Base-by-base conservation (phyloP, 2,113 vertebrate genomes). In the Thinocorus orbignyianus region DNA sequence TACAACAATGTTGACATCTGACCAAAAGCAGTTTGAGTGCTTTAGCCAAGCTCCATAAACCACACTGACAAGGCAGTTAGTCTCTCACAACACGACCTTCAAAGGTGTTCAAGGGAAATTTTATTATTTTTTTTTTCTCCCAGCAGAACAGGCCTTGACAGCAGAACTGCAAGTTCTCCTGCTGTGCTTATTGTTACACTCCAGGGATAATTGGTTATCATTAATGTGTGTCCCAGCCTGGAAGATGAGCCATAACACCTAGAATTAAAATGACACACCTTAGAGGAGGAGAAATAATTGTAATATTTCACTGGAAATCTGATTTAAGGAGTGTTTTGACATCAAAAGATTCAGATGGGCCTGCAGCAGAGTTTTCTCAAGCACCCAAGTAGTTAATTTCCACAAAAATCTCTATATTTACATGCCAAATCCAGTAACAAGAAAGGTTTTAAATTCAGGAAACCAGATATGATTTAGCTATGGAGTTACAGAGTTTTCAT, bases 41-140 rank as follows among this genome's bases (percentile, higher is more conserved):
- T 60, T 90, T 97, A 86, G 95, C 94, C 68, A 68, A 51, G 95
- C 72, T 96, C 94, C 95, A 95, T 92, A 70, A 95, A 93, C 92
- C 49, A 18, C 35, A 15, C 51, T 62, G 30, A 90, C 44, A 90
- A 96, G 28, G 74, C 55, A 79, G 73, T 80, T 72, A 80, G 84
- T 76, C 81, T 73, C 95, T 85, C 81, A 66, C 42, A 74, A 82
- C 68, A 44, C 0, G 30, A 96, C 93, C 93, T 96, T 94, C 92
- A 90, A 81, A 90, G 88, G 90, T 88, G 74, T 93, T 93, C 82
- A 93, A 78, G 66, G 54, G 52, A 35, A 1, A 35, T 80, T 66
- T 61, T 68, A 62, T 46, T 46, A 44, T 86, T 44, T 71, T 80
- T 62, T 64, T 71, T 49, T 73, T 31, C 64, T 51, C 70, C 48